Conservation (phyloP, 2,797 vertebrate genomes). For the Anabacerthia variegaticeps region DNA sequence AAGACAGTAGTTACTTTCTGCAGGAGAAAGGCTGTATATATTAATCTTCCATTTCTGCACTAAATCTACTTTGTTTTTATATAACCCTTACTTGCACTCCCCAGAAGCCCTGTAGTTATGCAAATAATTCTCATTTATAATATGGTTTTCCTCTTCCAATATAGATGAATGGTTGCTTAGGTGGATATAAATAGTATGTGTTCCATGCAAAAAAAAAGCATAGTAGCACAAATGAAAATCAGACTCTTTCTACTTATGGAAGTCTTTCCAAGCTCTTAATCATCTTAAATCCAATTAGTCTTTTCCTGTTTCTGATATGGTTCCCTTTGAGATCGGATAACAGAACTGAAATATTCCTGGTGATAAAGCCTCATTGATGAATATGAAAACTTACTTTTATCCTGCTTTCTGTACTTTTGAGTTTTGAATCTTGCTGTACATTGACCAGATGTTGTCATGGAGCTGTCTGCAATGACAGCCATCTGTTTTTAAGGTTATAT, state of each 20-base stretch:
- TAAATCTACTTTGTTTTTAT: not conserved
- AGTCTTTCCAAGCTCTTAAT: slow-evolving; percentile 55
- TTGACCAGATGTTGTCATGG: slow-evolving; percentile 1
- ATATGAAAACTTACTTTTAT: slow-evolving; percentile 14
- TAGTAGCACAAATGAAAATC: slow-evolving; percentile 27
- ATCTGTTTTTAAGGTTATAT: slow-evolving; percentile 29
- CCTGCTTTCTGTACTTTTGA: not conserved
- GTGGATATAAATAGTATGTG: slow-evolving; percentile 32
- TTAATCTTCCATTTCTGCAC: not conserved
- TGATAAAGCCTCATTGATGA: not conserved
- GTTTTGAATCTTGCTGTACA: not conserved
- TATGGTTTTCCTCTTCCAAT: not conserved
- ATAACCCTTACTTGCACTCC: slow-evolving; percentile 7
- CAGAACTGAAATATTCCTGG: not conserved
- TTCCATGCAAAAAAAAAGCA: not conserved
- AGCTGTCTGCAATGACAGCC: not conserved
- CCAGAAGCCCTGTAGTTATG: not conserved
- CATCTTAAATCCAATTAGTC: slow-evolving; percentile 57
- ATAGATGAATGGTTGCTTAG: slow-evolving; percentile 5
- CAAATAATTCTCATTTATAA: slow-evolving; percentile 37
- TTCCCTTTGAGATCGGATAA: slow-evolving; percentile 30
- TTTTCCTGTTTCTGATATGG: slow-evolving; percentile 52
- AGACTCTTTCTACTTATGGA: slow-evolving; percentile 25
- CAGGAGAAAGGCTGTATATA: not conserved
- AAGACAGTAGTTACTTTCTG: not conserved